phyloP scores from a whole-genome alignment of 1,140 invertebrate species.

The Lepidotrigona ventralis region DNA sequence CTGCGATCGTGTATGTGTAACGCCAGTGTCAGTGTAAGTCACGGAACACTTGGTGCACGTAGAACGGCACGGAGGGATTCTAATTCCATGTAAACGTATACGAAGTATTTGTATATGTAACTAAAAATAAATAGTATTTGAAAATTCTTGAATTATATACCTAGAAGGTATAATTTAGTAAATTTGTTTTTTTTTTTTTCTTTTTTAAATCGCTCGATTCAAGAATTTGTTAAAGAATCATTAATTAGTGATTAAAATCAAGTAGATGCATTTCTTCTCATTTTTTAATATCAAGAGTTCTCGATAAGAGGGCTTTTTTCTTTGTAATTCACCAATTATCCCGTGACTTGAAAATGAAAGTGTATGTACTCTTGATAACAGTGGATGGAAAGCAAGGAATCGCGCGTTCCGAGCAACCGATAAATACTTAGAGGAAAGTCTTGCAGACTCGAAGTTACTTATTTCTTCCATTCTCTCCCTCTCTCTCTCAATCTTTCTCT shows the following conservation, averaged over 20 bases:
- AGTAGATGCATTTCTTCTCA: background rate
- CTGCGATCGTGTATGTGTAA: background rate
- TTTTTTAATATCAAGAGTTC: too few species aligned
- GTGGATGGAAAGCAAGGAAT: slow-evolving; percentile 20
- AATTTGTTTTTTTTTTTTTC: too few species aligned
- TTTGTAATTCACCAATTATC: background rate
- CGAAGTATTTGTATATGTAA: too few species aligned
- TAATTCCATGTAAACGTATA: too few species aligned
- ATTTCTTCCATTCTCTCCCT: background rate
- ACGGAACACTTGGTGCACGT: background rate
- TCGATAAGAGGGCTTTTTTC: too few species aligned
- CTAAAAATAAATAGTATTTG: too few species aligned
- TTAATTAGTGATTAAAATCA: too few species aligned
- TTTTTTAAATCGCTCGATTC: too few species aligned
- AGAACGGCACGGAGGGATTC: too few species aligned
- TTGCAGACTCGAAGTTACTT: background rate
- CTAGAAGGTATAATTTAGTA: too few species aligned
- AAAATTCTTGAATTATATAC: too few species aligned
- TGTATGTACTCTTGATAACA: background rate
- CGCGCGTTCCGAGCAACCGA: slow-evolving; percentile 2
- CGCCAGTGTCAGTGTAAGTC: background rate
- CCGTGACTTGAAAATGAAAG: background rate
- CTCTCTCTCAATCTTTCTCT: background rate
- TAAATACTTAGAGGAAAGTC: background rate
- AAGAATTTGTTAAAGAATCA: too few species aligned